phyloP scores from a whole-genome alignment of 2,113 vertebrate genomes.

The Phylloscopus trochilus region DNA sequence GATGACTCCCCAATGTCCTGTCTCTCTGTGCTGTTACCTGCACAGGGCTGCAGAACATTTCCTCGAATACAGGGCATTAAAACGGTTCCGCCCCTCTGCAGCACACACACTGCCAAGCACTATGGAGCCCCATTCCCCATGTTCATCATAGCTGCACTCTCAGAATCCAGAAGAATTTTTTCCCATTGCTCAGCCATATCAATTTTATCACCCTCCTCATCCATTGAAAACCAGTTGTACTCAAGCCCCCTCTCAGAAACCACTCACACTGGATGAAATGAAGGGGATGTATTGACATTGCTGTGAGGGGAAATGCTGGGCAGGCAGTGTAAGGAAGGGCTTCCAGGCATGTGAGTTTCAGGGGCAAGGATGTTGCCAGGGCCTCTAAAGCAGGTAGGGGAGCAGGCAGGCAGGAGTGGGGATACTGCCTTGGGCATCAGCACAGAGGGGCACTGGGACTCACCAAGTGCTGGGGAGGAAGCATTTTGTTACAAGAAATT shows the following conservation, averaged over 20 bases:
- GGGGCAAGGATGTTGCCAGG: not conserved
- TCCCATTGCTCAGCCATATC: not conserved
- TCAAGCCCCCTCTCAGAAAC: not conserved
- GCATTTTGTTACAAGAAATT: not conserved
- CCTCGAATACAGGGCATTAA: not conserved
- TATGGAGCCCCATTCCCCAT: accelerated
- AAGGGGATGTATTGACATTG: not conserved
- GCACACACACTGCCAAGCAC: not conserved
- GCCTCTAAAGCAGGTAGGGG: not conserved
- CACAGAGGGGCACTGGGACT: not conserved
- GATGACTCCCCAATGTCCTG: not conserved
- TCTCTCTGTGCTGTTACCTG: not conserved
- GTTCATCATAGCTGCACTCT: accelerated
- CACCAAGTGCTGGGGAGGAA: not conserved
- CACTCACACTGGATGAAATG: not conserved
- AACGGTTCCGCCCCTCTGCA: not conserved
- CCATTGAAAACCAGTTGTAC: not conserved
- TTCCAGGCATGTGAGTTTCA: not conserved
- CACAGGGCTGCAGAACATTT: not conserved
- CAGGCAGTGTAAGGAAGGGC: not conserved
- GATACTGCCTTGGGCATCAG: not conserved
- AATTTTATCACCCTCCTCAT: not conserved
- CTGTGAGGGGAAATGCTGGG: not conserved
- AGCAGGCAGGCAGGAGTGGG: not conserved
- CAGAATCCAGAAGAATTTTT: not conserved